Conservation (phyloP, 2,113 vertebrate species). For the Physeter macrocephalus region DNA sequence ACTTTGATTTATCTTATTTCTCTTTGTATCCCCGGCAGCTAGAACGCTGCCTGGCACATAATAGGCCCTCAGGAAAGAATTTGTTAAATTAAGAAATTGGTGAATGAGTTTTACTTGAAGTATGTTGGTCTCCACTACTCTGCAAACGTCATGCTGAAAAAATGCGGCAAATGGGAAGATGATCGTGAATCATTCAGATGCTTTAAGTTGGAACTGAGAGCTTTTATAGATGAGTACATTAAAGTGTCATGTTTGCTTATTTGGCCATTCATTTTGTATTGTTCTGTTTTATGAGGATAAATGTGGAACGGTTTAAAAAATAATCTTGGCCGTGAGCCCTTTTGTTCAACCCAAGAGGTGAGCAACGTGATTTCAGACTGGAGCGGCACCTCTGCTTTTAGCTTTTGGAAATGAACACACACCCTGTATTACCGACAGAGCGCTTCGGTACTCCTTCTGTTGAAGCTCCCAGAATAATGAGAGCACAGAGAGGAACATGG, state of each 20-base stretch:
- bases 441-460: background rate
- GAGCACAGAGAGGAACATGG: background rate
- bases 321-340: background rate
- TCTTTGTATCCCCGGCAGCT: background rate
- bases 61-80: background rate
- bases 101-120: background rate
- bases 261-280: constrained; percentile 55
- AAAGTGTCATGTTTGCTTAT: background rate
- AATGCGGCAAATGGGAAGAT: background rate
- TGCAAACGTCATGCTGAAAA: background rate
- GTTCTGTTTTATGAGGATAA: constrained; percentile 53
- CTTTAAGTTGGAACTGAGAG: background rate
- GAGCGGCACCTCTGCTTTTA: constrained; percentile 18
- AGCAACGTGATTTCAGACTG: background rate
- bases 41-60: background rate
- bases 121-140: background rate
- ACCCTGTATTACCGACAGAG: background rate
- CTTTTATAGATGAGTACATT: background rate
- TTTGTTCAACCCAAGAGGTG: background rate
- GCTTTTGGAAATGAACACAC: background rate
- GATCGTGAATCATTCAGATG: background rate
- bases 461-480: background rate
- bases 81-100: background rate
- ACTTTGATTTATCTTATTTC: background rate
- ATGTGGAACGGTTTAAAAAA: constrained; percentile 18